Conservation (phyloP, 2,888 invertebrate species). For the Lasioglossum oenotherae region DNA sequence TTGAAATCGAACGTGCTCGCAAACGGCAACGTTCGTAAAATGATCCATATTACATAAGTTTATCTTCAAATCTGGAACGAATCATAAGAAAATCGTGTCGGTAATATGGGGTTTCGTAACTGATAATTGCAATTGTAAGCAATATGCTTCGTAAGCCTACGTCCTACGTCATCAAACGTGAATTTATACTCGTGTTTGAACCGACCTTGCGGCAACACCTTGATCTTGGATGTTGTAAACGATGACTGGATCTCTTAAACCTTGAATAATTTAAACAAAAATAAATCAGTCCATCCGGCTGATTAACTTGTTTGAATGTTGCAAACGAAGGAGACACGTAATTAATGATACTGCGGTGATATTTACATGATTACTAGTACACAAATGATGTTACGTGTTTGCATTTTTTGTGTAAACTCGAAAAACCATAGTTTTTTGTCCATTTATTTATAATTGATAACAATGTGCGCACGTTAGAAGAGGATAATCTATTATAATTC, state of each 20-base stretch:
- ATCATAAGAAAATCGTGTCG: not conserved
- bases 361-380: not conserved
- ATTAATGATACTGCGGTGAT: not conserved
- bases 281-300: not conserved
- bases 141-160: no score
- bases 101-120: constrained; percentile 23
- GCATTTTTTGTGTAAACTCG: no score
- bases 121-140: not conserved
- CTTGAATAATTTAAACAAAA: not conserved
- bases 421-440: not conserved
- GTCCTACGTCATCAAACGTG: not conserved
- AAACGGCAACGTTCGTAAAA: not conserved
- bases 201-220: not conserved
- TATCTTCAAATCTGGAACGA: constrained; percentile 7
- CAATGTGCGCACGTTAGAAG: not conserved
- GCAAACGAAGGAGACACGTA: not conserved
- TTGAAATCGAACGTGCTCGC: constrained; percentile 15
- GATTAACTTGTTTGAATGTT: not conserved
- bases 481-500: not conserved
- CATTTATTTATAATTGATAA: not conserved
- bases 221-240: not conserved
- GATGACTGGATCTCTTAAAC: not conserved
- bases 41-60: constrained; percentile 31
- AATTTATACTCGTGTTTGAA: not conserved
- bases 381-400: not conserved